Evolutionary conservation across 2,113 vertebrate genomes (phyloP).

Genomic region (Cyprinodon tularosa): DNA sequence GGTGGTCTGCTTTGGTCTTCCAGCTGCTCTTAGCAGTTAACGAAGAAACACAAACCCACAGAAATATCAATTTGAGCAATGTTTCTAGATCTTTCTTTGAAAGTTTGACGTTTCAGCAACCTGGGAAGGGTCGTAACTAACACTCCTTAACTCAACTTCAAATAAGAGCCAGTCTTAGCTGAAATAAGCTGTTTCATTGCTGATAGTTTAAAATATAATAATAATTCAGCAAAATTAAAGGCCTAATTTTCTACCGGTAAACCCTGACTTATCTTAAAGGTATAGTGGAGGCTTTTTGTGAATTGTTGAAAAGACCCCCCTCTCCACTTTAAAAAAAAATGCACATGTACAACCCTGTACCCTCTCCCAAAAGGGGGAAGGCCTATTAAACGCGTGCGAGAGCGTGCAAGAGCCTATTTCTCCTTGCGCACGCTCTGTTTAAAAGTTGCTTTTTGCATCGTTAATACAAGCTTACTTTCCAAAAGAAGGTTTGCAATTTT

Average conservation of each 20-base stretch:
- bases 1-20: slow-evolving; percentile 46
- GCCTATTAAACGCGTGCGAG: too few species aligned
- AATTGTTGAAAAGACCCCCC: too few species aligned
- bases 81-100: background rate
- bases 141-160: background rate
- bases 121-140: background rate
- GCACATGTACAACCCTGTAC: too few species aligned
- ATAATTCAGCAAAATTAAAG: background rate
- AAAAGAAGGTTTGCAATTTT: too few species aligned
- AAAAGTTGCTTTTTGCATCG: too few species aligned
- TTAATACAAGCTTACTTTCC: too few species aligned
- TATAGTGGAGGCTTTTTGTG: too few species aligned
- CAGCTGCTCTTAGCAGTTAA: slow-evolving; percentile 12
- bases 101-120: background rate
- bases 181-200: background rate
- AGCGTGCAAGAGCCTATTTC: too few species aligned
- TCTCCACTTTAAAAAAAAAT: too few species aligned
- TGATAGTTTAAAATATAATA: background rate
- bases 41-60: slow-evolving; percentile 22
- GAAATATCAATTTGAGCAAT: slow-evolving; percentile 33
- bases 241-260: too few species aligned
- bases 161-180: background rate
- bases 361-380: too few species aligned
- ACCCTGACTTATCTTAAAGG: background rate
- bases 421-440: too few species aligned